Evolutionary conservation across 2,888 invertebrate genomes (phyloP).

Genomic region (Carterocephalus palaemon): DNA sequence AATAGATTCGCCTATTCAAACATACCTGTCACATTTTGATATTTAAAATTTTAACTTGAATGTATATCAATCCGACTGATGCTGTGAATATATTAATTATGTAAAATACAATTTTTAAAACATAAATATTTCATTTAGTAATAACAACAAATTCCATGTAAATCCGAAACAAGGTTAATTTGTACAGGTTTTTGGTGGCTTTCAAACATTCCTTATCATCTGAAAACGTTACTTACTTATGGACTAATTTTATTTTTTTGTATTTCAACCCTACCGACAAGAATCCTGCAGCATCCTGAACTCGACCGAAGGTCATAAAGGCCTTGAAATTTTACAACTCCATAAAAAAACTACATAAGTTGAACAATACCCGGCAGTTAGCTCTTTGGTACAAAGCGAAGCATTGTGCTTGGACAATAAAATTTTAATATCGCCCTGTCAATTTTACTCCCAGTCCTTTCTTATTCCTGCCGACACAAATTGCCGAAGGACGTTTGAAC

Average conservation of each 20-base stretch:
- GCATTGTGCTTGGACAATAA: conserved; percentile 54
- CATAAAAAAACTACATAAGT: conserved; percentile 32
- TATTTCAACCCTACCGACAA: conserved; percentile 19
- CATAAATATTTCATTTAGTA: conserved; percentile 17
- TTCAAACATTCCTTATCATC: conserved; percentile 14
- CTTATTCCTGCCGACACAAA: conserved; percentile 77
- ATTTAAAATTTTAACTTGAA: conserved; percentile 19
- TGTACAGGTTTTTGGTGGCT: conserved; percentile 22
- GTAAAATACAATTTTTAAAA: too few species aligned
- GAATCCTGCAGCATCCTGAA: conserved; percentile 29
- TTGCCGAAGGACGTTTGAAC: conserved; percentile 76
- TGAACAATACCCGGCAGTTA: conserved; percentile 48
- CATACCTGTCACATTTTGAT: conserved; percentile 16
- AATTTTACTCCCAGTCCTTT: conserved; percentile 71
- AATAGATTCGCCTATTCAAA: neutral
- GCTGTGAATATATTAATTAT: too few species aligned
- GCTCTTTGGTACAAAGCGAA: conserved; percentile 46
- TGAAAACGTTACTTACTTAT: conserved; percentile 13
- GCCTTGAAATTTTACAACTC: conserved; percentile 39
- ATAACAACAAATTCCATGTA: conserved; percentile 18
- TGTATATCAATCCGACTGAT: conserved; percentile 15
- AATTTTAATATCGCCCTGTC: conserved; percentile 54
- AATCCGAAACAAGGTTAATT: conserved; percentile 23
- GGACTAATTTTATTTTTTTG: conserved; percentile 10
- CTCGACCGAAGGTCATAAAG: conserved; percentile 47